Conservation (phyloP, 2,113 vertebrate species). For the Rhinichthys klamathensis region DNA sequence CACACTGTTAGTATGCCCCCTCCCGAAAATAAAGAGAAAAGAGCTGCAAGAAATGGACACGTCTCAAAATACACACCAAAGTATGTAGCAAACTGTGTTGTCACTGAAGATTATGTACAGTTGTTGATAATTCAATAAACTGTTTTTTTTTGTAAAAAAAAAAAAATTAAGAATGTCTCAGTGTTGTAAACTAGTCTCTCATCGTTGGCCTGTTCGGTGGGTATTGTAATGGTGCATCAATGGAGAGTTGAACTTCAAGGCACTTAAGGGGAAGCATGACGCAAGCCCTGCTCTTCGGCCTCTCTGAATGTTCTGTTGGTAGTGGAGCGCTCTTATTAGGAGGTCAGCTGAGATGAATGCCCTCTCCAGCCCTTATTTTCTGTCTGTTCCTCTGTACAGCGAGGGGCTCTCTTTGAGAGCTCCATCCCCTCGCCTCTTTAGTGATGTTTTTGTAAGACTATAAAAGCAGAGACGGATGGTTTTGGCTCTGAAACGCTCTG, state of each 20-base stretch:
- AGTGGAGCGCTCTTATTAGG: conserved; percentile 67
- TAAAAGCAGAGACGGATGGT: conserved; percentile 76
- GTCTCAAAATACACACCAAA: conserved; percentile 74
- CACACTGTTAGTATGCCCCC: conserved; percentile 52
- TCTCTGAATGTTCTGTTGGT: conserved; percentile 72
- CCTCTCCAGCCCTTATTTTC: conserved; percentile 56
- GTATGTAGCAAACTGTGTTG: conserved; percentile 78
- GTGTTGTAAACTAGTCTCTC: conserved; percentile 14
- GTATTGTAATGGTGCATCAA: conserved; percentile 1
- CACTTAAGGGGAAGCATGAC: conserved; percentile 69
- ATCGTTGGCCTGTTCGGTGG: background rate
- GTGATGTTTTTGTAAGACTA: conserved; percentile 76
- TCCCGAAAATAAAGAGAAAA: conserved; percentile 47
- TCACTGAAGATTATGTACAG: conserved; percentile 76
- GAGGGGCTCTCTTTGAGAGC: conserved; percentile 59
- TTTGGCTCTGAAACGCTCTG: conserved; percentile 73
- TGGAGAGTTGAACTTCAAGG: conserved; percentile 31
- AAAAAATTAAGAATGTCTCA: conserved; percentile 42
- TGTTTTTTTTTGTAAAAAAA: conserved; percentile 73
- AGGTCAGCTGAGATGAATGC: conserved; percentile 69
- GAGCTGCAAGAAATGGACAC: conserved; percentile 59
- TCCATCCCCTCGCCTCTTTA: conserved; percentile 71
- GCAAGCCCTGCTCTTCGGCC: conserved; percentile 69
- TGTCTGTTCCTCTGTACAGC: conserved; percentile 62
- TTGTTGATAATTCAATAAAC: conserved; percentile 82